Evolutionary conservation across 1,140 invertebrate genomes (phyloP), one percentile per base, ranked within the genome.

Genomic region (Temnothorax nylanderi): DNA sequence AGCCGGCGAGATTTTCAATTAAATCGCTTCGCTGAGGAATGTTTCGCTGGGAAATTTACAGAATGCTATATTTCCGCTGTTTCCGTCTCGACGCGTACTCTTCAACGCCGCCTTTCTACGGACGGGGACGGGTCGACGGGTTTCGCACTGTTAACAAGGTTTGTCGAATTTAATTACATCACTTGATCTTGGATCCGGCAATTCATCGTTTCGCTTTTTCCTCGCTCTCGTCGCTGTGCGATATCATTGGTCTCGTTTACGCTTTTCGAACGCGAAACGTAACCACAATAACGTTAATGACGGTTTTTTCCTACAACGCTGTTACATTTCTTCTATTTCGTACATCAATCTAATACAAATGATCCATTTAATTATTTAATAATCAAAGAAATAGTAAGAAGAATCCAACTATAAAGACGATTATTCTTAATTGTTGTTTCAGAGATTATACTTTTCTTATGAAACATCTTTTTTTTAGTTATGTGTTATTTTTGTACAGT

Each of bases 91-190:
- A 80, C 47, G 41, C 47, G 62, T 41, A 69, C n/a, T 67, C n/a
- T 37, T 32, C 41, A 60, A 58, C 26, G 10, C 71, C 13, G 54
- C 13, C 54, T 62, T 54, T 88, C 47, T 49, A 49, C 58, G 6
- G 37, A 18, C 18, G 13, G 41, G 6, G 67, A 51, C n/a, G 51
- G 32, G 26, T 86, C 44, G 85, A 49, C 37, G 21, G 26, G 62
- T 65, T 21, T 44, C 51, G 37, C 3, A 37, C 37, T 69, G 34
- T 64, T 84, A 89, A 89, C 71, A 49, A 87, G 67, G 58, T 85
- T 87, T 85, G 78, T 77, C 85, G 58, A 89, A 89, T 87, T 77
- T 87, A 89, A 89, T 89, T 89, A 85, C 64, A 85, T 85, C 88
- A 84, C 80, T 82, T 47, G 49, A n/a, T 34, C n/a, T 56, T 5